Base-by-base conservation (phyloP, 1,140 invertebrate genomes). In the Varroa destructor region DNA sequence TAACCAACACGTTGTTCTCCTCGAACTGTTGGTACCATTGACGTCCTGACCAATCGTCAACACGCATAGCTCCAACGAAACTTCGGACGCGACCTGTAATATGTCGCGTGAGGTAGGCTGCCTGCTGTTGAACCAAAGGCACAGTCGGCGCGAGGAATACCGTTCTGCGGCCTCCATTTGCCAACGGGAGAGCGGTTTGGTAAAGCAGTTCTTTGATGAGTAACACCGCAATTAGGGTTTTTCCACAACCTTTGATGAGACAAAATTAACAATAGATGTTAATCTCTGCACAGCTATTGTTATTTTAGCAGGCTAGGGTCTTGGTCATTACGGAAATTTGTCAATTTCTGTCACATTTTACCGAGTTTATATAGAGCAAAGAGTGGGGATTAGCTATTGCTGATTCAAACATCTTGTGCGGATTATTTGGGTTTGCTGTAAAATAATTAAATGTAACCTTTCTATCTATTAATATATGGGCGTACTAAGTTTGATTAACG, bases 1-100 rank as follows among this genome's bases (percentile, higher is more conserved):
- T 87, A 0, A 95, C 87, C 6, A 96, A 74, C 8, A 95, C 86
- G 86, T 91, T 75, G 71, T 76, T 40, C 46, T 67, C 40, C 4
- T 37, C 10, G 61, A 67, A 67, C 37, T 67, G 40, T 36, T 67
- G 10, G 40, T 36, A 67, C 61, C 61, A 67, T 40, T 67, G 61
- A 40, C 10, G 14, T 36, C 61, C 61, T 46, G 61, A 36, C 61
- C 61, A 67, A 67, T 67, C 61, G 40, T 67, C 61, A 2, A 67
- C 61, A 14, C 61, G 10, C 61, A 67, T 67, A 1, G 61, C 61
- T 10, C 61, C 61, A 1, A 67, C 61, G 8, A 67, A 67, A 40
- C 61, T 67, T 40, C 40, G 40, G 46, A 67, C 61, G 61, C 36
- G 14, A 3, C 40, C 61, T 3, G 40, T 40, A 3, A 67, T 40